These are phyloP conservation scores for Clunio marinus DNA, from an alignment of 2,888 invertebrate genomes.

Conservation along the genomic window DNA sequence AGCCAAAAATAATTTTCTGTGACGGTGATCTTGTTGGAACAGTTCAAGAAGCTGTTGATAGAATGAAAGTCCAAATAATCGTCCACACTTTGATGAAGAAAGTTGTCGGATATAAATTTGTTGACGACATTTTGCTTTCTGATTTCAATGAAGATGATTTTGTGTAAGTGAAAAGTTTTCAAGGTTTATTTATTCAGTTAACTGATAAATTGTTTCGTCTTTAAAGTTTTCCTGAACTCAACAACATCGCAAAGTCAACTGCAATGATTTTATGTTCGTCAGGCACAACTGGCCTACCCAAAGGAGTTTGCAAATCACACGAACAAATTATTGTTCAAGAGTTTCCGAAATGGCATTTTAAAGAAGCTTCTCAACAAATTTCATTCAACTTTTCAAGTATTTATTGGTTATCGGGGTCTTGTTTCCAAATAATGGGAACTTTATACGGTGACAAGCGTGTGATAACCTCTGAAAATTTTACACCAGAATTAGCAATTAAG, in stretches of 20 bases:
- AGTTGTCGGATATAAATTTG: conserved; percentile 16
- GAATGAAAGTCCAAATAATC: not conserved
- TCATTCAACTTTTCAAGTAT: no score
- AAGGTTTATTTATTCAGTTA: no score
- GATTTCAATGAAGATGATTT: not conserved
- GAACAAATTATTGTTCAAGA: not conserved
- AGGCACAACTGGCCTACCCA: conserved; percentile 26
- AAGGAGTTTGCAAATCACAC: conserved; percentile 33
- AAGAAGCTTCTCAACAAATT: no score
- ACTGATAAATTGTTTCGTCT: no score
- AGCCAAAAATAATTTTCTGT: conserved; percentile 34
- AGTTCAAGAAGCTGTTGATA: conserved; percentile 22
- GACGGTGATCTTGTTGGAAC: conserved; percentile 12
- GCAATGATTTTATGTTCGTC: conserved; percentile 28
- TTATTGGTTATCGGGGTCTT: no score
- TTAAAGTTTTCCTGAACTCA: not conserved
- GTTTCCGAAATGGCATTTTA: not conserved
- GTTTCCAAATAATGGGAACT: no score
- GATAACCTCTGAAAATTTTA: no score
- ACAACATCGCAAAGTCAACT: not conserved
- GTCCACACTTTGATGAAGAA: conserved; percentile 27
- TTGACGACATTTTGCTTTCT: conserved; percentile 5
- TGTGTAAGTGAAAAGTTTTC: no score
- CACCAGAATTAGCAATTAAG: no score
- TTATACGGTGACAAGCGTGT: no score